phyloP scores from a whole-genome alignment of 2,113 vertebrate genomes.

The Perognathus longimembris region DNA sequence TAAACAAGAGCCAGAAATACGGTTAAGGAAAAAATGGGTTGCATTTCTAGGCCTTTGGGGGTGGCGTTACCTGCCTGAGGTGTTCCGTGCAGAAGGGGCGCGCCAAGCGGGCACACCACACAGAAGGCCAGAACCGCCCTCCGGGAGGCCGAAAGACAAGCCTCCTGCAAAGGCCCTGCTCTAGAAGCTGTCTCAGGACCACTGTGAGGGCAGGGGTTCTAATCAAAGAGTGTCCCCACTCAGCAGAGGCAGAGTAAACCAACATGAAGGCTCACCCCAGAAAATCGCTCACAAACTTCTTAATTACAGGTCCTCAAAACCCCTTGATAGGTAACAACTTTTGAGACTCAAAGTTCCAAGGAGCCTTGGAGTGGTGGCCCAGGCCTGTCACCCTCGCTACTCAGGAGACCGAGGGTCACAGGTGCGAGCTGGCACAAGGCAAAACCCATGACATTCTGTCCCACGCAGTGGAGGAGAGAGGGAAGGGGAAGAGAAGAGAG shows the following conservation, averaged over 20 bases:
- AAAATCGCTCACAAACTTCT: neutral
- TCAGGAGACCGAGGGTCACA: no score
- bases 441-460: no score
- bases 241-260: neutral
- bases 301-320: no score
- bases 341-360: neutral
- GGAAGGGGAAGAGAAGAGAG: no score
- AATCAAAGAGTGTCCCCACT: neutral
- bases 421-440: no score
- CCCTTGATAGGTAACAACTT: no score
- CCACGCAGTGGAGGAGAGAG: no score
- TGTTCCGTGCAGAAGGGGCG: fast-evolving
- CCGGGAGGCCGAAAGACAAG: slow-evolving; percentile 57
- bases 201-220: no score
- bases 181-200: neutral
- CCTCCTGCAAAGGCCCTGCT: slow-evolving; percentile 49
- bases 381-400: no score
- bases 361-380: no score
- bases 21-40: slow-evolving; percentile 48
- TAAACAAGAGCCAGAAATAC: slow-evolving; percentile 54
- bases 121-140: slow-evolving; percentile 36
- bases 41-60: slow-evolving; percentile 31
- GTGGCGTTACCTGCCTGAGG: slow-evolving; percentile 46
- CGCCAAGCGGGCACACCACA: slow-evolving; percentile 18
- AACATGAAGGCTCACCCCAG: neutral